Percentiles rank a stretch among this genome's conserved stretches.
Conservation (phyloP, 2,113 vertebrate genomes). For the Chauna torquata region DNA sequence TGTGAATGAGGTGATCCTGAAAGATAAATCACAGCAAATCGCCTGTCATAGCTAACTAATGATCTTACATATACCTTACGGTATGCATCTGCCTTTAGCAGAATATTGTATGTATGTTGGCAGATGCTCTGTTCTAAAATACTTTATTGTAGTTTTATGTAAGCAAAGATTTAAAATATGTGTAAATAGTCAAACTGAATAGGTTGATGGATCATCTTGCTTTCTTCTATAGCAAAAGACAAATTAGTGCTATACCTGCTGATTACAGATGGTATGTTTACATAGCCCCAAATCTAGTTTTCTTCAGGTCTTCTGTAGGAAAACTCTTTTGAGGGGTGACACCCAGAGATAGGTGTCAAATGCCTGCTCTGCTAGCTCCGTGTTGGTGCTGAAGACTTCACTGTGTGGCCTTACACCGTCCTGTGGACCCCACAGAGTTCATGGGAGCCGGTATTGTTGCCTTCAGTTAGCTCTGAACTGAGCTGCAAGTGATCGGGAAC, state of each 20-base stretch:
- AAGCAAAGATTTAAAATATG: conserved; percentile 44
- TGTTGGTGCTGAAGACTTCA: not conserved
- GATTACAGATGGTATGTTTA: not conserved
- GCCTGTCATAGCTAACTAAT: conserved; percentile 52
- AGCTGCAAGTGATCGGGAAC: not conserved
- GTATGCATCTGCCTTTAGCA: conserved; percentile 25
- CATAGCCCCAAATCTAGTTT: not conserved
- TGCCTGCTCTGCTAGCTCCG: not conserved
- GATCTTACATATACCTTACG: not conserved
- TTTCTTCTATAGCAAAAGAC: not conserved
- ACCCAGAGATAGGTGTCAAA: not conserved
- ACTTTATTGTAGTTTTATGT: conserved; percentile 35
- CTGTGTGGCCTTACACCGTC: not conserved
- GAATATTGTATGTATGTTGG: not conserved
- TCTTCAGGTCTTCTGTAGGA: not conserved
- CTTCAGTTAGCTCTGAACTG: not conserved
- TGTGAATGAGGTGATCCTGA: conserved; percentile 65
- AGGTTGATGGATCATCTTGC: not conserved
- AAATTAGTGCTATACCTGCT: not conserved
- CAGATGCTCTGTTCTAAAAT: conserved; percentile 42
- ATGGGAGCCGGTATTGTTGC: not conserved
- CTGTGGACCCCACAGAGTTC: not conserved
- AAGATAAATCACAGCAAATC: conserved; percentile 71
- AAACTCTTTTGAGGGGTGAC: not conserved
- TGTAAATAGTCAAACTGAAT: conserved; percentile 3